Base-by-base conservation (phyloP, 2,888 invertebrate genomes). In the Scaptomyza caliginosa region DNA sequence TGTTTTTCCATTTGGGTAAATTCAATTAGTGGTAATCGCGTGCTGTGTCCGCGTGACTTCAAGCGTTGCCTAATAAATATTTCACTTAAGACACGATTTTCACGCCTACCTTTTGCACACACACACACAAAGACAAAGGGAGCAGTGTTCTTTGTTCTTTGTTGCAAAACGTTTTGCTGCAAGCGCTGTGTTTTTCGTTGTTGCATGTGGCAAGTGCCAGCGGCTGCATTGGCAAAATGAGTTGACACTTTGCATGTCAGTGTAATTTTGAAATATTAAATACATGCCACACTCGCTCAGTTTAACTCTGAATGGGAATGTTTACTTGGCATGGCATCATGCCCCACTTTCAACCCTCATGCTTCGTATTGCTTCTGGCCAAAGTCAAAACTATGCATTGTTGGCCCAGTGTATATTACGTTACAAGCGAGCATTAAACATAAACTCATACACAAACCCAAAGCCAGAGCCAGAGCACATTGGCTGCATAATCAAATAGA, bases 241-340 rank as follows among this genome's bases (percentile, higher is more conserved):
- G 88, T 83, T 83, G 81, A 88, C 83, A 88, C 83, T 83, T 85
- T 76, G 82, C 88, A 88, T 83, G 86, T 74, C 74, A 74, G 88
- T 85, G 86, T 87, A 83, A 84, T 83, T 88, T 88, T 83, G 81
- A 88, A 83, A 83, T 83, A 83, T 83, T 83, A 83, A 83, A 88
- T 85, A 83, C 67, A 81, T 67, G 75, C 86, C 66, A 66, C 72
- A 72, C 66, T 85, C 30, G 78, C 34, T 16, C 75, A 71, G 68
- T 36, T 49, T 46, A 26, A 49, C 66, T 49, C 42, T 23, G 38
- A 60, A 51, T 62, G 58, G 59, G 50, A 71, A 77, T 69, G 76
- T 87, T 67, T 60, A 84, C 81, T 62, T 62, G 66, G 64, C 85
- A 69, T 83, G 84, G 75, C 84, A 83, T 69, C 80, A 56, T 46